Base-by-base conservation (phyloP, 2,888 invertebrate species). In the Oscheius myriophilus region DNA sequence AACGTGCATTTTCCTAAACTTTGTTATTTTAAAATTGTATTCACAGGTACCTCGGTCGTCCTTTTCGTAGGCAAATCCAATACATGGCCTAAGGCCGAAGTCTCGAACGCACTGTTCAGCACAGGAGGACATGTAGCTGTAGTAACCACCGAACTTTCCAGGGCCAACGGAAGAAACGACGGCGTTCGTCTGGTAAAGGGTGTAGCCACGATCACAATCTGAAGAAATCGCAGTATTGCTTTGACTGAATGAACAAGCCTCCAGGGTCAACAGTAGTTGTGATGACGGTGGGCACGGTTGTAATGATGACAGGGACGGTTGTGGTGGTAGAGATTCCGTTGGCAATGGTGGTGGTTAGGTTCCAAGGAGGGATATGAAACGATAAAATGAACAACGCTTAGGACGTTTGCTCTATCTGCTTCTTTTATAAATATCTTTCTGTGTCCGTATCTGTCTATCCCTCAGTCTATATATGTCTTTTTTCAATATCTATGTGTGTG, bases 141-240 rank as follows among this genome's bases (percentile, higher is more conserved):
- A 69, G 65, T 69, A 69, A n/a, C 69, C 69, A n/a, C 69, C 69
- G 57, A 69, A 69, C 42, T 69, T 69, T 12, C 69, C 69, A 25
- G 64, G 51, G 12, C 69, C 69, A n/a, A 33, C 65, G 12, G 57
- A 54, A 9, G 68, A 61, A 6, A 61, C 61, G 18, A 61, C 61
- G 33, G 61, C 61, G 21, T 61, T 61, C 33, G 46, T 23, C n/a
- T 46, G 33, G 49, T 49, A 18, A n/a, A 61, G 49, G 7, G n/a
- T 49, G 49, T 61, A 61, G n/a, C 61, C 61, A 12, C 26, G 23
- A 1, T 46, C n/a, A 21, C 61, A 61, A 21, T 61, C 61, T 58
- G 11, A 43, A n/a, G n/a, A n/a, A 42, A 21, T 14, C 3, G 2
- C 14, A 21, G 2, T 26, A 11, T 12, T 18, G n/a, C 39, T 14